Evolutionary conservation across 2,888 invertebrate genomes (phyloP), one percentile per base, ranked within the genome.

Genomic region (Philhelius pedissequus): DNA sequence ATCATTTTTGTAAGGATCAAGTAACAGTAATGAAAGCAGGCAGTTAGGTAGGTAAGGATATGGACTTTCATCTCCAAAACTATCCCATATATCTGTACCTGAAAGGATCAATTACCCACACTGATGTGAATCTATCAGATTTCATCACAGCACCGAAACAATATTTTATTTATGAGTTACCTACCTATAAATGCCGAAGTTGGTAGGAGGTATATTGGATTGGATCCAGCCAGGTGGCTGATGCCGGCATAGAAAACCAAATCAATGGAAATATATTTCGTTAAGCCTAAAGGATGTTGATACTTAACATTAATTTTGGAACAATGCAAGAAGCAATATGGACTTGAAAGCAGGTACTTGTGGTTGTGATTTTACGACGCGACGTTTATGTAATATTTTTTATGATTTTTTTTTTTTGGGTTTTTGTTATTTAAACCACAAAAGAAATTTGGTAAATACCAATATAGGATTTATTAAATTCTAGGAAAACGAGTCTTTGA

Each of bases 141-240:
- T 77, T 62, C 70, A 66, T 56, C 25, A 20, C 8, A 20, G 9
- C 25, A 25, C 22, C 7, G 22, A 48, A n/a, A 7, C 13, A 22
- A 48, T 56, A 25, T 58, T 56, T 22, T 32, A 64, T 50, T 58
- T 58, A 78, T 40, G 48, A 40, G 50, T 58, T 48, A 58, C 71
- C 71, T 64, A 73, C 11, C 15, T 18, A 25, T 43, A 9, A 22
- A 18, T 52, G 5, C 9, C 7, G 5, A n/a, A n/a, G n/a, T n/a
- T 56, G 2, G 48, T 27, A 62, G 22, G 48, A 22, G 45, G 13
- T 52, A 60, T n/a, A n/a, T n/a, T n/a, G n/a, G n/a, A n/a, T 38
- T 22, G 18, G 48, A 68, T 58, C 58, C 20, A 54, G 20, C 58
- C 73, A 78, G 73, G 58, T 78, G 78, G 77, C 54, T 45, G n/a